Percentiles rank a stretch among this genome's conserved stretches.
phyloP scores from a whole-genome alignment of 2,797 vertebrate species.

The Cryptoblepharus egeriae region DNA sequence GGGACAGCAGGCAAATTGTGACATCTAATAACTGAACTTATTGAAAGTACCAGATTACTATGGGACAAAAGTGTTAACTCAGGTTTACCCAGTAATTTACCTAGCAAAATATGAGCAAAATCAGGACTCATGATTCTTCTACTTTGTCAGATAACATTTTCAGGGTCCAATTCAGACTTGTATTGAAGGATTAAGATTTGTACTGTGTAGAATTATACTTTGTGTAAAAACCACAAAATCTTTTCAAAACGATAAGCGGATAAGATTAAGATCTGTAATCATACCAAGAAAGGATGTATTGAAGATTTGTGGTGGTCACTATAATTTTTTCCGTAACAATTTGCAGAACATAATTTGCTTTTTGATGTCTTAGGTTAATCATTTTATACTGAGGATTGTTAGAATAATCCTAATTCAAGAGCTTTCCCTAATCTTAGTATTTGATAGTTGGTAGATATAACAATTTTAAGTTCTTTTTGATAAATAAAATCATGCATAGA shows the following conservation, averaged over 20 bases:
- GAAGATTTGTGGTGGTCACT: slow-evolving; percentile 4
- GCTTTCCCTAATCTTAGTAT: not conserved
- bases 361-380: slow-evolving; percentile 28
- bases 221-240: not conserved
- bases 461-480: not conserved
- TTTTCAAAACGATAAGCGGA: not conserved
- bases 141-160: not conserved
- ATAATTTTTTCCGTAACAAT: slow-evolving; percentile 13
- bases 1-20: not conserved
- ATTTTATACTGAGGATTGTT: not conserved
- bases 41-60: not conserved
- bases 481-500: not conserved
- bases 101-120: not conserved
- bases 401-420: slow-evolving; percentile 20
- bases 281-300: not conserved
- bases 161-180: not conserved
- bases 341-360: slow-evolving; percentile 28
- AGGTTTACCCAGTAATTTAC: not conserved
- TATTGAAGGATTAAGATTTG: not conserved
- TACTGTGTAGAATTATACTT: not conserved
- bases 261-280: slow-evolving; percentile 16
- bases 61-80: too few species aligned
- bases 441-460: not conserved
- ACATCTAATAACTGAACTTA: not conserved
- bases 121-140: not conserved